A percentile compares a stretch with the other conserved stretches of the same genome.
phyloP scores from a whole-genome alignment of 37 sponge, comb jelly and placozoan species.

The Hormiphora californensis region DNA sequence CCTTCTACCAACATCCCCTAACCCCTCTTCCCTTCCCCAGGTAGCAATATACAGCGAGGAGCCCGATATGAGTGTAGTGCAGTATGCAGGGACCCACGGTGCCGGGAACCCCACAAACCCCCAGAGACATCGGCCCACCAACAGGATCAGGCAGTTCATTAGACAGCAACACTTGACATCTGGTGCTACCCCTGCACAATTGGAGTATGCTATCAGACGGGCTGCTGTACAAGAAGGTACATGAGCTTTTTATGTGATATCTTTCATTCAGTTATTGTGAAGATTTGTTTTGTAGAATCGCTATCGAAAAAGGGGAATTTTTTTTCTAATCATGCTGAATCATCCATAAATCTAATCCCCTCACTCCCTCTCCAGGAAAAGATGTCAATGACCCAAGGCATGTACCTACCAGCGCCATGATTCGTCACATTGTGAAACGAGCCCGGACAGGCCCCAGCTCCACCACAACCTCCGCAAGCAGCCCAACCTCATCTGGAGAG shows the following conservation, averaged over 20 bases:
- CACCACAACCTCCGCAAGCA: too few species aligned
- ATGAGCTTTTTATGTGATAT: too few species aligned
- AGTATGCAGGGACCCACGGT: conserved; percentile 44
- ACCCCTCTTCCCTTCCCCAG: neutral
- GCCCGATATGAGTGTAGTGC: conserved; percentile 18
- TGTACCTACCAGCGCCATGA: conserved; percentile 49
- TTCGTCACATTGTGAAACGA: conserved; percentile 44
- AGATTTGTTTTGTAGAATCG: too few species aligned
- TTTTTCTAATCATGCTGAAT: too few species aligned
- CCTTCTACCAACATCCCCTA: neutral
- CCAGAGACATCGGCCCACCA: conserved; percentile 27
- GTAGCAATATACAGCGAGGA: conserved; percentile 45
- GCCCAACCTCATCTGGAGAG: too few species aligned
- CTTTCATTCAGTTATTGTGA: too few species aligned
- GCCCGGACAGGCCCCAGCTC: neutral
- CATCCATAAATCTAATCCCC: neutral
- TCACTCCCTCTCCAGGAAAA: conserved; percentile 2
- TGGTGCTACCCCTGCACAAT: conserved; percentile 31
- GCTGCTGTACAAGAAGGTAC: conserved; percentile 35
- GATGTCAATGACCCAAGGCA: conserved; percentile 39
- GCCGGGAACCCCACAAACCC: conserved; percentile 50
- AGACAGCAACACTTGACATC: conserved; percentile 8
- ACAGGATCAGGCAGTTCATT: conserved; percentile 45
- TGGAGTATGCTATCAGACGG: conserved; percentile 48
- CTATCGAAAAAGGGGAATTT: too few species aligned